Base-by-base conservation (phyloP, 2,888 invertebrate genomes). In the Achlya flavicornis region DNA sequence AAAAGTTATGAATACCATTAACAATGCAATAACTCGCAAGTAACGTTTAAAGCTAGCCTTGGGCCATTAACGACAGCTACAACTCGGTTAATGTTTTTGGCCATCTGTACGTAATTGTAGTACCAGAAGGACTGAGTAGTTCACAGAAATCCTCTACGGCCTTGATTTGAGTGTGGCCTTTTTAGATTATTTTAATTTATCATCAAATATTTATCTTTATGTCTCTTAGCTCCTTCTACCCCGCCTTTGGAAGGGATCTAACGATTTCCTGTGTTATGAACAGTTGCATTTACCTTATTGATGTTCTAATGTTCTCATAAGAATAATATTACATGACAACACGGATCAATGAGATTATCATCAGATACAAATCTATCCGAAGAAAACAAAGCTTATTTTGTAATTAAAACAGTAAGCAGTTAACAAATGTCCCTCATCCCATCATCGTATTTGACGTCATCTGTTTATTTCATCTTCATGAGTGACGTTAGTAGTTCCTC, bases 41-140 rank as follows among this genome's bases (percentile, higher is more conserved):
- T 26, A 11, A 48, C 7, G 16, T 16, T 14, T 16, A 48, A 16
- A 16, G 48, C 38, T 61, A 5, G 43, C 35, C 57, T 38, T 35
- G 57, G 41, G 61, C 41, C 61, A 66, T 74, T 74, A 70, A 68
- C 59, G 64, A 64, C 71, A 69, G 66, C 71, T 72, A 73, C 67
- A 74, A 64, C 59, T 67, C 57, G 46, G 67, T 14, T 69, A 67
- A 67, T 63, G 33, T 53, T 61, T 61, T 38, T 58, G 61, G 62
- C 69, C 75, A 68, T 65, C 74, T 73, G 67, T 57, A 46, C 32
- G 19, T 66, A 73, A 69, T 71, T 64, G 38, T 41, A 38, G 7
- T 38, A 38, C 10, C 38, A 38, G 7, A 7, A 38, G 38, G 38
- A 38, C 38, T 38, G 38, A 38, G 41, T 19, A 10, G 16, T 59